Base-by-base conservation (phyloP, 2,113 vertebrate genomes). In the Chitala chitala region DNA sequence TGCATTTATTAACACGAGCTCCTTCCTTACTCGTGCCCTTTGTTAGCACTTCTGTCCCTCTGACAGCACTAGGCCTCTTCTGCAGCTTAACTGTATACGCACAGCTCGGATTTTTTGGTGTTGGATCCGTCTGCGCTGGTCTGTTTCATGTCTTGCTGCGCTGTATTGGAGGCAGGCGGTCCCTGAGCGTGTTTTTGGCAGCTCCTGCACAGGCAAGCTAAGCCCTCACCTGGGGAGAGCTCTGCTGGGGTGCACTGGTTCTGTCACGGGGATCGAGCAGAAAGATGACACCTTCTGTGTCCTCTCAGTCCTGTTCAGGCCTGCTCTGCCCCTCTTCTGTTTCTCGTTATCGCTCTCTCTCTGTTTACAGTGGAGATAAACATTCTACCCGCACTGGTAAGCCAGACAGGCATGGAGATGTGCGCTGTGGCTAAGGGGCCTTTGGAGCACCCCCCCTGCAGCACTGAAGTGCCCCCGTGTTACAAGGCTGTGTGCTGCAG, bases 261-360 rank as follows among this genome's bases (percentile, higher is more conserved):
- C 64, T 84, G 81, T 83, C 82, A 81, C 75, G 79, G 72, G 68
- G 59, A 63, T 13, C 76, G 79, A 65, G 76, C 82, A 81, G 31
- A 81, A 81, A 83, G 82, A 86, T 82, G 83, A 80, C 79, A 78
- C 82, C 69, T 78, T 76, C 81, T 65, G 61, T 82, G 79, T 83
- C 74, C 76, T 76, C 71, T 56, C 74, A 70, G 42, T 33, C n/a
- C 54, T 10, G 36, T 20, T 33, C 5, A 70, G 42, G 29, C n/a
- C 54, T 10, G 36, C 26, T 33, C 5, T 17, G 59, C 9, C 53
- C 54, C 56, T 20, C 4, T 10, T 40, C 79, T 78, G 42, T 63
- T 31, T 26, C 40, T 36, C 22, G 68, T 20, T 42, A 38, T 72
- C 73, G 48, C 31, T 66, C 51, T 24, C 1, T 4, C 26, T 74